Evolutionary conservation across 2,113 vertebrate species (phyloP).

Genomic region (Rattus rattus): DNA sequence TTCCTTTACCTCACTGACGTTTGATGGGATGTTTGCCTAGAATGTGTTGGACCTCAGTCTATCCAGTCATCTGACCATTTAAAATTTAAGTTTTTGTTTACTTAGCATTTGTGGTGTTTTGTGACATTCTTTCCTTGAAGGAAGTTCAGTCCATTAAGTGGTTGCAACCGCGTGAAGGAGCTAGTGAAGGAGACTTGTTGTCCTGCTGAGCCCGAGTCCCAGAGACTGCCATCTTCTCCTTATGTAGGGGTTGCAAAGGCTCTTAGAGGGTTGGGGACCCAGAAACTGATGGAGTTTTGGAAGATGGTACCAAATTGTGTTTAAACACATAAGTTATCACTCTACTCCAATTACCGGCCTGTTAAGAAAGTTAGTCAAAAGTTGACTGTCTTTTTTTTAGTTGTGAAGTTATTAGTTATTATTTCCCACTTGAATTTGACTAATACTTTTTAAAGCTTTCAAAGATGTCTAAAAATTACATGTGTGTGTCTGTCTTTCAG

Average conservation of each 20-base stretch:
- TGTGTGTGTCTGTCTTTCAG: not conserved
- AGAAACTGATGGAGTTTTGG: not conserved
- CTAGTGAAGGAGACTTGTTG: not conserved
- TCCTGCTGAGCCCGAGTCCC: not conserved
- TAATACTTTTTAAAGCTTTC: not conserved
- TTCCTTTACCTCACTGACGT: not conserved
- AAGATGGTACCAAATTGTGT: not conserved
- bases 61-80: not conserved
- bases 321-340: not conserved
- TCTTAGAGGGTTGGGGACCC: not conserved
- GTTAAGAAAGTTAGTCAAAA: not conserved
- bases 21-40: not conserved
- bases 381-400: not conserved
- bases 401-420: conserved; percentile 2
- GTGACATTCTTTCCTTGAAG: not conserved
- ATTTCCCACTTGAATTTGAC: not conserved
- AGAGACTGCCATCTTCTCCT: not conserved
- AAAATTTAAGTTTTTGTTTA: not conserved
- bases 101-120: not conserved
- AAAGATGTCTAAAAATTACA: not conserved
- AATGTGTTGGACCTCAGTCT: not conserved
- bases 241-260: not conserved
- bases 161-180: not conserved
- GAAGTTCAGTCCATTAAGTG: not conserved
- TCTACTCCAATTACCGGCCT: not conserved